Evolutionary conservation across 2,113 vertebrate species (phyloP), one percentile per base, ranked within the genome.

Genomic region (Myrmecobius fasciatus): DNA sequence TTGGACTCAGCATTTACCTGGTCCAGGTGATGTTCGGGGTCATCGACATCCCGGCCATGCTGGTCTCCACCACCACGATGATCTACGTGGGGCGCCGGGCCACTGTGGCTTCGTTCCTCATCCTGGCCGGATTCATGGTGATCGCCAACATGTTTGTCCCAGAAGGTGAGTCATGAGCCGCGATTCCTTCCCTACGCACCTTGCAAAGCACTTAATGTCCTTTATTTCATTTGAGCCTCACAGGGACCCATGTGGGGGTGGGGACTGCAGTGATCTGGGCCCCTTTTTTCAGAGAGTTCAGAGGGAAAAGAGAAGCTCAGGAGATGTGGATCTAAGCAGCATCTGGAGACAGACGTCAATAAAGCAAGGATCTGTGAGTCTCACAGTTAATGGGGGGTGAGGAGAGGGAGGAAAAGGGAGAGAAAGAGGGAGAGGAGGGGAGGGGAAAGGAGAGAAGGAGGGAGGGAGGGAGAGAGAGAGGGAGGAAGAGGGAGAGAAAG

Each of bases 11-110:
- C 95, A 97, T 99, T 52, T 99, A 99, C 97, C 92, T 99, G 96
- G 98, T 99, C 0, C 99, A 99, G 97, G 95, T 99, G 43, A 98
- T 99, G 90, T 99, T 99, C 52, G 99, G 98, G 25, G 97, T 97
- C 0, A 98, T 99, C 3, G 99, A 99, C 96, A 92, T 99, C 97
- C 99, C 99, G 0, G 99, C 99, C 88, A 99, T 99, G 95, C 53
- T 99, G 12, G 11, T 98, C 0, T 98, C 98, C 94, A 98, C 99
- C 52, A 51, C 95, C 51, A 97, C 98, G 96, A 98, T 99, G 97
- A 98, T 96, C 89, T 98, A 97, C 46, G 93, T 99, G 7, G 99
- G 99, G 47, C 98, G 99, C 83, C 97, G 99, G 25, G 91, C 98
- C 93, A 98, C 99, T 0, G 99, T 99, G 97, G 97, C 98, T 25